Conservation (phyloP, 1,140 invertebrate species). For the Dryas iulia region DNA sequence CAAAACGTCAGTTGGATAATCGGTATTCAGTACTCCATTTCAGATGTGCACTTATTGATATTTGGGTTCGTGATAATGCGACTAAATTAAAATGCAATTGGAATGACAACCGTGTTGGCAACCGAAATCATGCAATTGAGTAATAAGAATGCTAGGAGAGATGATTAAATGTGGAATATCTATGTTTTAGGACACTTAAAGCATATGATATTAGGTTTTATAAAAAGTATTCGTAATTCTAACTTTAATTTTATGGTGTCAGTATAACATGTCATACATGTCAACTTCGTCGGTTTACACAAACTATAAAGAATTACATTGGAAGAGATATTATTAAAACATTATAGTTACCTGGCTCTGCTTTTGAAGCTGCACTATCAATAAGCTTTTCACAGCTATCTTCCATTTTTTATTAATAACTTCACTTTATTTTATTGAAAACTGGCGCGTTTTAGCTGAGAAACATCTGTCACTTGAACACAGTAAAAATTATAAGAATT, state of each 20-base stretch:
- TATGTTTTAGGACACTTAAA: not conserved
- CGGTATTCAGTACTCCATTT: slow-evolving; percentile 9
- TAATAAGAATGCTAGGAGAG: not conserved
- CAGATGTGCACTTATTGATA: slow-evolving; percentile 45
- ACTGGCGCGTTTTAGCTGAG: slow-evolving; percentile 60
- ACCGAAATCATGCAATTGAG: not conserved
- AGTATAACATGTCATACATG: slow-evolving; percentile 27
- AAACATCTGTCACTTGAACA: slow-evolving; percentile 64
- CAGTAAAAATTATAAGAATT: slow-evolving; percentile 44
- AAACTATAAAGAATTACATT: slow-evolving; percentile 34
- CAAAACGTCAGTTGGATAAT: not conserved
- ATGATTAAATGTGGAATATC: not conserved
- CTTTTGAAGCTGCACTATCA: slow-evolving; percentile 35
- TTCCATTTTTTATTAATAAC: slow-evolving; percentile 49
- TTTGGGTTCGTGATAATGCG: slow-evolving; percentile 44
- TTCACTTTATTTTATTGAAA: slow-evolving; percentile 43
- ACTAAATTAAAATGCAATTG: slow-evolving; percentile 34
- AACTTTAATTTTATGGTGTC: not conserved
- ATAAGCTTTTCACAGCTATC: slow-evolving; percentile 40
- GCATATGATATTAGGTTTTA: not conserved
- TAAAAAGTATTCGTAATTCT: not conserved
- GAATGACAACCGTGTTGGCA: slow-evolving; percentile 10
- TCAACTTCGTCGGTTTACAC: slow-evolving; percentile 43
- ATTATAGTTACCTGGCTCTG: slow-evolving; percentile 29
- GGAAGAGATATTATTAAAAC: slow-evolving; percentile 10